phyloP scores from a whole-genome alignment of 2,113 vertebrate species.

The Cephalophus harveyi region DNA sequence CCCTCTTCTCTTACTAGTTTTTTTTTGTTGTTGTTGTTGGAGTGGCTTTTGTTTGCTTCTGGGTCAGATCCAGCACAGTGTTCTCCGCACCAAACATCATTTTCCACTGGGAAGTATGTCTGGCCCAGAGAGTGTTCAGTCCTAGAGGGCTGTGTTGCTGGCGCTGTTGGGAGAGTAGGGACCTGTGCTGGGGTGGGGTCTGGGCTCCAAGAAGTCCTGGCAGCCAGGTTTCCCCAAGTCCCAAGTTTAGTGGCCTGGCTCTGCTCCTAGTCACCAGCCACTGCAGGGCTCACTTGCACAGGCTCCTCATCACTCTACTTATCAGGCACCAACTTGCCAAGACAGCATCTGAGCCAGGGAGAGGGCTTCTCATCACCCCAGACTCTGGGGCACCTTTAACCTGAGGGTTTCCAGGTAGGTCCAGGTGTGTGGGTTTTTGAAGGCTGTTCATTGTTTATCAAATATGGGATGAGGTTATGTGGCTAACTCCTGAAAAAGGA shows the following conservation, averaged over 20 bases:
- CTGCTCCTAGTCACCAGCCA: background rate
- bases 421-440: background rate
- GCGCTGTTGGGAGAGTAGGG: background rate
- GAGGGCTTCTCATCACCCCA: background rate
- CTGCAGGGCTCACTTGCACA: background rate
- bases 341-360: background rate
- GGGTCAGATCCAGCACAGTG: background rate
- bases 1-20: background rate
- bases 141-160: background rate
- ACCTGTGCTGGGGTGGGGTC: background rate
- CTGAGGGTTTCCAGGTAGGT: background rate
- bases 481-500: too few relatives aligned
- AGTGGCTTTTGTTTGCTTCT: background rate
- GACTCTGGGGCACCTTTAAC: background rate
- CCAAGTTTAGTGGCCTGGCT: background rate
- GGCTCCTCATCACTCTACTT: background rate
- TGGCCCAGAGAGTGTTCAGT: background rate
- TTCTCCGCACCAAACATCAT: background rate
- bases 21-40: background rate
- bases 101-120: background rate
- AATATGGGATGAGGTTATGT: too few relatives aligned
- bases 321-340: background rate
- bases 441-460: background rate
- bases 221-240: background rate
- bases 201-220: background rate